Base-by-base conservation (phyloP, 2,888 invertebrate genomes). In the Phengaris arion region DNA sequence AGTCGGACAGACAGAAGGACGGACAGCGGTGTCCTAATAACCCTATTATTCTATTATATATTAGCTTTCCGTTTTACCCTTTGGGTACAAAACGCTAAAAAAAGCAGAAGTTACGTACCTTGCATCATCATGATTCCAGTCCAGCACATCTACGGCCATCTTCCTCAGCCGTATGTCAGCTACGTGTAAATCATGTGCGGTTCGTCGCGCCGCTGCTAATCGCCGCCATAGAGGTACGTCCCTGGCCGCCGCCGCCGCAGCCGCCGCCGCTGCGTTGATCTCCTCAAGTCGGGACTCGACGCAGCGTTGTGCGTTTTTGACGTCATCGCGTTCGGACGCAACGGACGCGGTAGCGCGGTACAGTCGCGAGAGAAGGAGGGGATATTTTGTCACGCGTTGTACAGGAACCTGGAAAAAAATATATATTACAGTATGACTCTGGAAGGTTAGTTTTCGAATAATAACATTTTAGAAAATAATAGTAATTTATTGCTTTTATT, bases 371-470 rank as follows among this genome's bases (percentile, higher is more conserved):
- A 99, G 94, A 80, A 99, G 94, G 82, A 99, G 94, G 69, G 99
- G 99, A 94, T 99, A 99, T 94, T 98, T 98, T 83, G 99, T 99
- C 83, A 99, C 98, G 89, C 99, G 95, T 94, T 99, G 99, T 79
- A 99, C 98, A 80, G 99, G 99, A 83, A 98, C 97, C 97, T 97
- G 83, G 83, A 77, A 84, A 48, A 54, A 9, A 68, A 70, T 22
- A 51, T 15, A 70, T 59, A 48, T 13, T n/a, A 64, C n/a, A 13
- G 48, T 48, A 7, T 35, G 35, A 35, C 35, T 3, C 35, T 35
- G 35, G 35, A 35, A 35, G 35, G 35, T 35, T 35, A 35, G 35
- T 35, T 35, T 35, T 35, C 35, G 35, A 35, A 35, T 35, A 35
- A 35, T 35, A 3, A 35, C 35, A 35, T 35, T 35, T 35, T 35